Percentiles rank a stretch among this genome's conserved stretches.
Evolutionary conservation across 2,113 vertebrate species (phyloP).

Genomic region (Myotis lucifugus): DNA sequence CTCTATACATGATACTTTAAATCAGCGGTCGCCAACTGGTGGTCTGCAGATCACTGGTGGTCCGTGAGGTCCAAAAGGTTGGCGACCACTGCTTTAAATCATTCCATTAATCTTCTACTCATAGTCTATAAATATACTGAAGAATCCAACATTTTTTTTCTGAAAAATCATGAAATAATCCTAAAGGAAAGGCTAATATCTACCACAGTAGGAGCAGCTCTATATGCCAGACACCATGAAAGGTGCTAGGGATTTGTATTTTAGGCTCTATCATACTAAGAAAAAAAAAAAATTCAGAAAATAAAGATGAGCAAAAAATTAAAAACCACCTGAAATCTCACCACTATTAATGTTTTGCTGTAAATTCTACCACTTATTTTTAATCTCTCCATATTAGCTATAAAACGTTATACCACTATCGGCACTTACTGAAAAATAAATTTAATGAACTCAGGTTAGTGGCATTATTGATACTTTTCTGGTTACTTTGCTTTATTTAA

Average conservation of each 20-base stretch:
- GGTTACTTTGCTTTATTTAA: slow-evolving; percentile 14
- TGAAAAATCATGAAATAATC: not conserved
- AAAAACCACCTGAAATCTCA: not conserved
- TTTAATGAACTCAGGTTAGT: not conserved
- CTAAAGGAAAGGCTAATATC: not conserved
- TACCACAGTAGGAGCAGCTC: not conserved
- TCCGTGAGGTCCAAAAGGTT: no score
- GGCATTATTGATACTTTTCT: slow-evolving; percentile 1
- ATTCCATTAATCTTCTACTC: not conserved
- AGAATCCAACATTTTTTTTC: not conserved
- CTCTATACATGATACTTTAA: not conserved
- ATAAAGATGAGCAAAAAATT: not conserved
- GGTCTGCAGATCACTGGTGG: no score
- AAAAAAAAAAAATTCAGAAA: not conserved
- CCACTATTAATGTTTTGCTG: not conserved
- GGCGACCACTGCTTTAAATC: not conserved
- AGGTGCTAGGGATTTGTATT: not conserved
- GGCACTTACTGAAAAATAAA: not conserved
- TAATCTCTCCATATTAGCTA: not conserved
- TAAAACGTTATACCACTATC: not conserved
- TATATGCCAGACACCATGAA: no score
- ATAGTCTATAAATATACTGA: not conserved
- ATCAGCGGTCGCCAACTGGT: no score
- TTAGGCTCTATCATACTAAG: not conserved
- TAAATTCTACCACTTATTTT: not conserved